These are phyloP conservation scores for Muscicapa comitata DNA, from an alignment of 2,797 vertebrate genomes.

Conservation along the genomic window DNA sequence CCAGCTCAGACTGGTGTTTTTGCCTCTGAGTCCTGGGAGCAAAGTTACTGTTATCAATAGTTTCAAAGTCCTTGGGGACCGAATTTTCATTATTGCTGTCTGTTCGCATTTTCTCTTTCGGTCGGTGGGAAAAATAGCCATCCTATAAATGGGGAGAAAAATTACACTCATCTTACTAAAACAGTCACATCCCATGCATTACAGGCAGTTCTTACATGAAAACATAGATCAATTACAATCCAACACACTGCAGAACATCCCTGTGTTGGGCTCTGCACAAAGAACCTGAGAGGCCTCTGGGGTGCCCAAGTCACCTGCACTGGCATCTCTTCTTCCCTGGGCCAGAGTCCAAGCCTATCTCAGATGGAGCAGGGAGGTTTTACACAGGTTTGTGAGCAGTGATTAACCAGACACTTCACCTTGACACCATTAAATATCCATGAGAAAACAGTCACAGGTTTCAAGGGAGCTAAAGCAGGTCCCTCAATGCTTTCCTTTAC, in stretches of 20 bases:
- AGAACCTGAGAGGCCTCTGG: background rate
- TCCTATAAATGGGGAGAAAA: slow-evolving; percentile 78
- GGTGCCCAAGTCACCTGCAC: background rate
- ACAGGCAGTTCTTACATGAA: background rate
- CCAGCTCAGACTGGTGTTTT: slow-evolving; percentile 77
- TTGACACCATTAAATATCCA: background rate
- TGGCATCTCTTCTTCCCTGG: background rate
- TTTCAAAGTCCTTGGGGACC: slow-evolving; percentile 97
- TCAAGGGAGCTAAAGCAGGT: background rate
- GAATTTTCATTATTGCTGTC: slow-evolving; percentile 99
- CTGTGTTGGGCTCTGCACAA: background rate
- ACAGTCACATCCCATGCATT: background rate
- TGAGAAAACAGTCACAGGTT: background rate
- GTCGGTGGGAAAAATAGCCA: slow-evolving; percentile 92
- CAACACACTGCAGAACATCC: background rate
- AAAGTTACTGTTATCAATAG: slow-evolving; percentile 97
- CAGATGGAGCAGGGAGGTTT: background rate
- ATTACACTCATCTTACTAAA: slow-evolving; percentile 26
- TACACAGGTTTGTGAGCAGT: background rate
- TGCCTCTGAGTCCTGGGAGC: slow-evolving; percentile 88
- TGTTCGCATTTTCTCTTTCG: slow-evolving; percentile 91
- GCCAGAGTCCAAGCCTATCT: background rate
- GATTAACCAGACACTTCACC: background rate
- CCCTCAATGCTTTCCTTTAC: background rate
- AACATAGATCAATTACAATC: background rate